Percentiles rank a stretch among this genome's conserved stretches.
Evolutionary conservation across 2,113 vertebrate species (phyloP).

Genomic region (Corvus cornix): DNA sequence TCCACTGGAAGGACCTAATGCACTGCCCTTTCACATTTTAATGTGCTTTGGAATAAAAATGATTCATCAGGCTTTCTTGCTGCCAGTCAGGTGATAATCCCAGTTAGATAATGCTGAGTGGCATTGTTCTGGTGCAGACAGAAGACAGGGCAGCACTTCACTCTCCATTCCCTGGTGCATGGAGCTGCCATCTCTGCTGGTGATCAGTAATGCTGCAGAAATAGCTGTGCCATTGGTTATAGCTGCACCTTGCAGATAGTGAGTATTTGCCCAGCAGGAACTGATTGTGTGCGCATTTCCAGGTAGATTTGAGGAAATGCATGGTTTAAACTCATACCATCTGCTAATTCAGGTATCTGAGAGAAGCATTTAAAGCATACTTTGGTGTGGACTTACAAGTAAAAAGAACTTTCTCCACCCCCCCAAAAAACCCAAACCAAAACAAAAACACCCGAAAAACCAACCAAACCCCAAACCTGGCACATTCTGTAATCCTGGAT

Average conservation of each 20-base stretch:
- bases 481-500: neutral
- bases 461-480: neutral
- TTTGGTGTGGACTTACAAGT: neutral
- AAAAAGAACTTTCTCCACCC: neutral
- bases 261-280: neutral
- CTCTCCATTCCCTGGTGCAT: neutral
- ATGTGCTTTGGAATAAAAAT: neutral
- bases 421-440: neutral
- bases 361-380: neutral
- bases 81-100: neutral
- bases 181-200: neutral
- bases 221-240: neutral
- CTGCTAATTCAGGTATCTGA: neutral
- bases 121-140: neutral
- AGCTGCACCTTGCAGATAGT: neutral
- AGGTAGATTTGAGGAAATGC: neutral
- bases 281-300: neutral
- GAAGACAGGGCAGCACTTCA: neutral
- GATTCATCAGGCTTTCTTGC: neutral
- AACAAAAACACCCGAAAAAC: neutral
- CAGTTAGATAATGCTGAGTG: neutral
- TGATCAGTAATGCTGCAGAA: slow-evolving; percentile 24
- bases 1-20: neutral
- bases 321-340: neutral
- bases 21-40: neutral